Percentiles rank a stretch among this genome's conserved stretches.
phyloP scores from a whole-genome alignment of 2,797 vertebrate genomes.

The Myiotriccus ornatus region DNA sequence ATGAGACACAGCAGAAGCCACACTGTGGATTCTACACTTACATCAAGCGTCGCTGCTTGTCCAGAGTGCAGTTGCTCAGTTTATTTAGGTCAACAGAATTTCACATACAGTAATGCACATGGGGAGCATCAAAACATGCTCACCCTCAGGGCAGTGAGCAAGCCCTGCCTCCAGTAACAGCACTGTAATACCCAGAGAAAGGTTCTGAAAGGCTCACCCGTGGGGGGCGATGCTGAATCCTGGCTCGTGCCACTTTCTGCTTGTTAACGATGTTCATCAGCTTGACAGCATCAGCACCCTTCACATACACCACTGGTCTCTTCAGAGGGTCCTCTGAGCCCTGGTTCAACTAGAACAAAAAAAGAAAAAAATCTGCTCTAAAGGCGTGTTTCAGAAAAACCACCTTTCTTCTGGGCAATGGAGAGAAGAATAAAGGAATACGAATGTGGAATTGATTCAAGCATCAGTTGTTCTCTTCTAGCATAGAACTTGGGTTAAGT shows the following conservation, averaged over 20 bases:
- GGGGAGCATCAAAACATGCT: neutral
- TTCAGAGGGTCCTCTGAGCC: conserved; percentile 93
- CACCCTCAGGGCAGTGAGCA: neutral
- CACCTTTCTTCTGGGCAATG: neutral
- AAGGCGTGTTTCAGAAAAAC: neutral
- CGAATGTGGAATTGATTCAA: neutral
- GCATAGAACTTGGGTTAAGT: neutral
- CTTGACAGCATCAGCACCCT: conserved; percentile 94
- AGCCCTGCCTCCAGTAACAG: neutral
- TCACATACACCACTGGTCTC: conserved; percentile 97
- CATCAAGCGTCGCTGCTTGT: neutral
- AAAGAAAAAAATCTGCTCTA: neutral
- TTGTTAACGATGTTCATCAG: conserved; percentile 99
- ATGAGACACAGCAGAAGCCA: neutral
- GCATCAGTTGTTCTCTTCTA: neutral
- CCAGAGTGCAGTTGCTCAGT: neutral
- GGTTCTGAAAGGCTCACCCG: conserved; percentile 80
- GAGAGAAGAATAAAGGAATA: neutral
- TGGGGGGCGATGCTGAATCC: conserved; percentile 94
- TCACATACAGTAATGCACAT: neutral
- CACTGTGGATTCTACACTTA: neutral
- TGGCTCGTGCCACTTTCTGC: conserved; percentile 95
- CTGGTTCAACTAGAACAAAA: conserved; percentile 86
- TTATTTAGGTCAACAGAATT: neutral
- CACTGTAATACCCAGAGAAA: neutral